Base-by-base conservation (phyloP, 1,140 invertebrate genomes). In the Aricia agestis region DNA sequence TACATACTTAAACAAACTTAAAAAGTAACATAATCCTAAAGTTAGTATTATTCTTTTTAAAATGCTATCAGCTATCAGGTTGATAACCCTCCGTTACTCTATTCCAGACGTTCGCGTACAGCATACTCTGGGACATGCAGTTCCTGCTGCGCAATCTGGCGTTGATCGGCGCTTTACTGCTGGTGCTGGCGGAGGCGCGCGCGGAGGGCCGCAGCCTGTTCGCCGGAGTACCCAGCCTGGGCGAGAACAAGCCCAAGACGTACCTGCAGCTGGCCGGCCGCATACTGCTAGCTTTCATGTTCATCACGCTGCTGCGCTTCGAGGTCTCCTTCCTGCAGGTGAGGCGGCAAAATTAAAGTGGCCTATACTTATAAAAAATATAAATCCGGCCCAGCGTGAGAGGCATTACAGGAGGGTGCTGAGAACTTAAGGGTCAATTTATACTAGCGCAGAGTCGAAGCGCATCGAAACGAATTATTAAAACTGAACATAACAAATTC, bases 271-370 rank as follows among this genome's bases (percentile, higher is more conserved):
- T 99, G 2, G 97, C 98, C 72, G 99, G 99, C 32, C 94, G 99
- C 76, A 95, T 99, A 73, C 93, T 99, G 15, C 92, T 99, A 18
- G 98, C 99, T 10, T 99, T 99, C 90, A 99, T 99, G 99, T 99
- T 99, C 89, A 95, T 99, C 74, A 99, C 98, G 1, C 92, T 99
- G 17, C 95, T 99, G 67, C 94, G 98, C 79, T 97, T 99, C 83
- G 98, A 99, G 88, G 91, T 98, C 52, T 97, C 96, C 59, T 96
- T 98, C 84, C 89, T 98, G 77, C 97, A 98, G 93, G 96, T 97
- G 76, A 84, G 25, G 25, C 25, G 25, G 3, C 25, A 25, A 25
- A 25, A 25, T 25, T 25, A 25, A 25, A 25, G 25, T 25, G 25
- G 25, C 25, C 25, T 25, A 3, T 25, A 25, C 25, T 25, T 3